phyloP scores from a whole-genome alignment of 2,113 vertebrate genomes.

The Sapajus apella region DNA sequence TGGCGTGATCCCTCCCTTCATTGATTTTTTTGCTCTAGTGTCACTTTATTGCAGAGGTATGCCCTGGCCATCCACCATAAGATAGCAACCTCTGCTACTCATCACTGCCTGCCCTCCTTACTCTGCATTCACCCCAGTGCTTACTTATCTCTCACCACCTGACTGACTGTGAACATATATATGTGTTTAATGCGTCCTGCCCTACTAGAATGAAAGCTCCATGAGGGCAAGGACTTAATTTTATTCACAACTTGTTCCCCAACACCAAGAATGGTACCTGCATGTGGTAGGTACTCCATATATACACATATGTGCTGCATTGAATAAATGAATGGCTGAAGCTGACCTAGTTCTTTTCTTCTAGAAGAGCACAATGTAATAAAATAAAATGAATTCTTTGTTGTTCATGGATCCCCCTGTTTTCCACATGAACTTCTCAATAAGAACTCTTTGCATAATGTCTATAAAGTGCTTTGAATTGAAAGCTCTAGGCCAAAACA shows the following conservation, averaged over 20 bases:
- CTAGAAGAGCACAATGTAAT: background rate
- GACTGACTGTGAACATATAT: background rate
- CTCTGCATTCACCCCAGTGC: background rate
- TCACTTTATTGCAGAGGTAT: background rate
- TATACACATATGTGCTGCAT: background rate
- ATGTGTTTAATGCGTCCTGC: background rate
- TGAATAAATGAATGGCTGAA: background rate
- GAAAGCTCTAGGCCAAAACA: constrained; percentile 22
- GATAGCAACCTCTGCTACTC: background rate
- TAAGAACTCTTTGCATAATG: background rate
- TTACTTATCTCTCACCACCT: background rate
- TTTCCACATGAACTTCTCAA: background rate
- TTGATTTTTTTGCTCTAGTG: background rate
- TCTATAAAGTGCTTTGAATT: constrained; percentile 13
- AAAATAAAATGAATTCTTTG: background rate
- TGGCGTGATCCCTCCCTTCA: background rate
- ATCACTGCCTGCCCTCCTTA: no score
- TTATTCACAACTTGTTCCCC: background rate
- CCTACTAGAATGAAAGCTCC: background rate
- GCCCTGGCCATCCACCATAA: background rate
- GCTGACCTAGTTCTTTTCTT: background rate
- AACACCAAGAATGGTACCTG: background rate
- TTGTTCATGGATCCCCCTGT: background rate
- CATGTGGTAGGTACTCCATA: background rate
- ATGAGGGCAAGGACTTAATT: background rate